A percentile compares a stretch with the other conserved stretches of the same genome.
Conservation (phyloP, 2,113 vertebrate genomes). For the Eurypyga helias region DNA sequence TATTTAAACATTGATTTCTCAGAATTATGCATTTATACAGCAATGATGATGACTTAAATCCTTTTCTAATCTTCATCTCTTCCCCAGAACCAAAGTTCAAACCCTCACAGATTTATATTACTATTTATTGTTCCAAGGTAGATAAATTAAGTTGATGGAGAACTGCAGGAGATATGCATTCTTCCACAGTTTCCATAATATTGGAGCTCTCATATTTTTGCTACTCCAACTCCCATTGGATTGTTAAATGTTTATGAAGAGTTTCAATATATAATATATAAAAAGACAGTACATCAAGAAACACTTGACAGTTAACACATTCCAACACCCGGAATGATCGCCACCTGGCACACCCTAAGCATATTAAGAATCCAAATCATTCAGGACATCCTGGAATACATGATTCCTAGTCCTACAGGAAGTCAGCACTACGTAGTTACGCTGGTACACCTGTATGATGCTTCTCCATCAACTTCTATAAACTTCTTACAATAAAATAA, state of each 20-base stretch:
- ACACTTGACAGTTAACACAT: neutral
- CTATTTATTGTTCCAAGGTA: neutral
- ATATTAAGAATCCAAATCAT: neutral
- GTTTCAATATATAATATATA: neutral
- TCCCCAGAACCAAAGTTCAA: neutral
- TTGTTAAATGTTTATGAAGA: neutral
- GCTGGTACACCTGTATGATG: neutral
- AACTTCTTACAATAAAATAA: neutral
- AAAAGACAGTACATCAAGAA: neutral
- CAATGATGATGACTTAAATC: neutral
- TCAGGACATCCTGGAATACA: neutral
- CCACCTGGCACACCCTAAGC: neutral
- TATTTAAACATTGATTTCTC: neutral
- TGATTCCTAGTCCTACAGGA: neutral
- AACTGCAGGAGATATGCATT: neutral
- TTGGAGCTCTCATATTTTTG: neutral
- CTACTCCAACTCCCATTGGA: neutral
- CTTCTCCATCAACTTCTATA: neutral
- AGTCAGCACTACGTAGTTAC: neutral
- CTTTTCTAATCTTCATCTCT: neutral
- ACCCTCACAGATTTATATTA: neutral
- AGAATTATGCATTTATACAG: neutral
- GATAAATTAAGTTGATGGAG: neutral
- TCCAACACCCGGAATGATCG: neutral
- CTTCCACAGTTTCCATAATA: neutral